Base-by-base conservation (phyloP, 2,113 vertebrate genomes). In the Platichthys flesus region DNA sequence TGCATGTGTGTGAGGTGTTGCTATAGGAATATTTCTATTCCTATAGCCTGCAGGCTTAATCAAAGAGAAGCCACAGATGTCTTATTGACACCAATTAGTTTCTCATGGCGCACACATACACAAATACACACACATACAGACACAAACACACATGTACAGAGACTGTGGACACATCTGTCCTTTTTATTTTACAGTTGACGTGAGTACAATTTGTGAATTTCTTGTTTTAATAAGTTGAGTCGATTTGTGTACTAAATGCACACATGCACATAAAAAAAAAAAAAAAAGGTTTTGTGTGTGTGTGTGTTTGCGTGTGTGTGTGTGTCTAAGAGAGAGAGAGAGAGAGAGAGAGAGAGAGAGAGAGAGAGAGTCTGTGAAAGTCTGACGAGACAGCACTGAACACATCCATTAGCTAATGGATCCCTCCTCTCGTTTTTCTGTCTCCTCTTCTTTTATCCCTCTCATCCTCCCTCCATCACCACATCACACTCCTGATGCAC, bases 371-470 rank as follows among this genome's bases (percentile, higher is more conserved):
- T 21, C 37, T 57, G 69, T 66, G 75, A 81, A 89, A 92, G 94
- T 74, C 91, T 93, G 93, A 95, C 87, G 88, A 95, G 93, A 94
- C 81, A 79, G 79, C 82, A 92, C 91, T 92, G 94, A 92, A 95
- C 92, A 92, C 91, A 92, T 95, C 96, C 96, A 97, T 97, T 96
- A 97, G 96, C 96, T 98, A 97, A 97, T 96, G 96, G 96, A 95
- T 95, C 93, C 81, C 93, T 93, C 90, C 88, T 92, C 74, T 79
- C 24, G 7, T 63, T 83, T 73, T 66, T 71, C 59, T 18, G 45
- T 57, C 74, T 54, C 67, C 35, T 81, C 67, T 80, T 85, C 89
- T 84, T 86, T 90, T 73, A 82, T 89, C 67, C 84, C 79, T 71
- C 86, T 78, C 87, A 76, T 89, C 82, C 74, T 88, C 85, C 70